Evolutionary conservation across 1,140 invertebrate species (phyloP).

Genomic region (Dryas iulia): DNA sequence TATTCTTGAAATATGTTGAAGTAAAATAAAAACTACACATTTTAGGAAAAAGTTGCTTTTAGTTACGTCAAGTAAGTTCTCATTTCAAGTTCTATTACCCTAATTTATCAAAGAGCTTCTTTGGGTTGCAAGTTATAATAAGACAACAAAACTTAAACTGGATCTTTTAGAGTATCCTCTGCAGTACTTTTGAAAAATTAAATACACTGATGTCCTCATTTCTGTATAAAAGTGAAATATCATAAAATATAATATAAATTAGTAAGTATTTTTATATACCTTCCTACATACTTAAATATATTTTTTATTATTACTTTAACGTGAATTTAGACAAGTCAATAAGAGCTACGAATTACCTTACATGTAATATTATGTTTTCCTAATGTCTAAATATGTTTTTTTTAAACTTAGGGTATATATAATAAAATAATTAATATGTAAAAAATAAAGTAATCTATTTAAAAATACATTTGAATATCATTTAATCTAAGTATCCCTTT

Average conservation of each 20-base stretch:
- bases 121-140: neutral
- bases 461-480: neutral
- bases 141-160: slow-evolving; percentile 2
- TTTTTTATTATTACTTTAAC: no score
- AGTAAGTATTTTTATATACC: no score
- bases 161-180: neutral
- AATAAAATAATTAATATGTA: no score
- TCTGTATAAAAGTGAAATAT: neutral
- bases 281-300: no score
- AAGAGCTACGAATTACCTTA: no score
- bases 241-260: no score
- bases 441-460: neutral
- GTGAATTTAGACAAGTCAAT: no score
- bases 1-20: neutral
- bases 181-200: neutral
- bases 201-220: neutral
- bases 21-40: neutral
- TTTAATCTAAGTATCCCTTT: neutral
- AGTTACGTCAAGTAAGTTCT: neutral
- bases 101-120: slow-evolving; percentile 1
- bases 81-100: slow-evolving; percentile 1
- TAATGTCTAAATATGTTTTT: no score
- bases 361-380: no score
- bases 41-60: neutral
- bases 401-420: no score